Evolutionary conservation across 2,888 invertebrate species (phyloP).

Genomic region (Steromphala cineraria): DNA sequence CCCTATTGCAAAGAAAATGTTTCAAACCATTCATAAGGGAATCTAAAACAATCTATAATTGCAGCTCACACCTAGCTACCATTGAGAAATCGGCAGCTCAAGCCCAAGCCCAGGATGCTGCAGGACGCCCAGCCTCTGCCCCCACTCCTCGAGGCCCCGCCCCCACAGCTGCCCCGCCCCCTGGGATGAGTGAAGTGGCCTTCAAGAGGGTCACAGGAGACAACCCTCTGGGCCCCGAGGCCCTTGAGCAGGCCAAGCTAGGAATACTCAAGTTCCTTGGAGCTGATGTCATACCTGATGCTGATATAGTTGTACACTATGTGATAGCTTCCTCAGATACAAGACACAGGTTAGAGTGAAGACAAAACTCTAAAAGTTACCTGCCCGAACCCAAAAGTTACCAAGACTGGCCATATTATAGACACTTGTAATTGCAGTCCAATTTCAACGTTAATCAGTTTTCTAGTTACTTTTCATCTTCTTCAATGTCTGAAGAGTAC

Average conservation of each 20-base stretch:
- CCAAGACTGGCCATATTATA: no score
- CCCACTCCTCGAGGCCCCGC: slow-evolving; percentile 34
- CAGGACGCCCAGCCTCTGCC: slow-evolving; percentile 36
- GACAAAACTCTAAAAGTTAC: no score
- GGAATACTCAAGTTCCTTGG: slow-evolving; percentile 89
- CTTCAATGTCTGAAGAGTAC: no score
- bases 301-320: slow-evolving; percentile 85
- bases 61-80: slow-evolving; percentile 15
- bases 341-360: slow-evolving; percentile 78
- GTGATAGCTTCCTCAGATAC: slow-evolving; percentile 93
- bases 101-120: slow-evolving; percentile 5
- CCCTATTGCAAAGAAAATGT: no score
- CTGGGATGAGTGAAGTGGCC: slow-evolving; percentile 66
- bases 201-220: slow-evolving; percentile 68
- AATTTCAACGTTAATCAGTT: no score
- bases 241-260: slow-evolving; percentile 86
- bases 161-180: slow-evolving; percentile 53
- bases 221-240: slow-evolving; percentile 62
- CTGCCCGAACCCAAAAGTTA: no score
- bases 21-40: not conserved
- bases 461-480: no score
- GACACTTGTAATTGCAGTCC: no score
- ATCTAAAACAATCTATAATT: not conserved
- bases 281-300: slow-evolving; percentile 85
- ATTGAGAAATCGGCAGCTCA: not conserved